phyloP scores from a whole-genome alignment of 2,888 invertebrate genomes.

The Phanerotoma sp. region DNA sequence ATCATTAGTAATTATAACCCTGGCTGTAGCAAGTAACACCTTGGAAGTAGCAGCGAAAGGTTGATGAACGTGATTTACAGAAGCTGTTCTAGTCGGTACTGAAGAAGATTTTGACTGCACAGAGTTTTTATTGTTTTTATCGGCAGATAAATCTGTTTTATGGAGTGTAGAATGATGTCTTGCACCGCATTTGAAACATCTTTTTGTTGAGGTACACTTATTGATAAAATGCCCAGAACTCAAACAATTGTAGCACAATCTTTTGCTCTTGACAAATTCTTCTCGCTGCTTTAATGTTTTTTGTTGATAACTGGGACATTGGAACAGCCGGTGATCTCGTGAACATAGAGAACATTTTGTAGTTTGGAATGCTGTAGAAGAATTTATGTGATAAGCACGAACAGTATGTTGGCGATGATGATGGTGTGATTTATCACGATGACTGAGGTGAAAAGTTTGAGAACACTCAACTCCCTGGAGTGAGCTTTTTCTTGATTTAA shows the following conservation, averaged over 20 bases:
- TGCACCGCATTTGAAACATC: background rate
- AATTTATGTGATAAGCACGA: too few relatives aligned
- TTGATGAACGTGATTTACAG: background rate
- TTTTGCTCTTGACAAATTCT: background rate
- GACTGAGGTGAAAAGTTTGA: background rate
- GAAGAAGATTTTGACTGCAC: too few relatives aligned
- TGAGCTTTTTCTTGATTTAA: constrained; percentile 11
- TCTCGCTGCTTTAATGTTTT: too few relatives aligned
- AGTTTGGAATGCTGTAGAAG: too few relatives aligned
- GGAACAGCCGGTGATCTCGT: background rate
- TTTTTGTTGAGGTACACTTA: background rate
- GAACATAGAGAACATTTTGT: background rate
- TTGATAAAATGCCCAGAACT: background rate
- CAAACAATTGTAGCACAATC: background rate
- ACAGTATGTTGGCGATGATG: background rate
- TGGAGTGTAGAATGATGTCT: background rate
- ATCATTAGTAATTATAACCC: background rate
- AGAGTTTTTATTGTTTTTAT: too few relatives aligned
- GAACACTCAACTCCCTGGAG: constrained; percentile 12
- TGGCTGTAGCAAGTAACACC: background rate
- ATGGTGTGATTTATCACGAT: background rate
- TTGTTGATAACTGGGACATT: background rate
- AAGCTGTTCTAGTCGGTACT: too few relatives aligned
- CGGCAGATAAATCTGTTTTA: background rate
- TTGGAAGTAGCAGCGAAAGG: background rate